These are phyloP conservation scores for Tipula unca DNA, from an alignment of 2,888 invertebrate genomes.

Conservation along the genomic window DNA sequence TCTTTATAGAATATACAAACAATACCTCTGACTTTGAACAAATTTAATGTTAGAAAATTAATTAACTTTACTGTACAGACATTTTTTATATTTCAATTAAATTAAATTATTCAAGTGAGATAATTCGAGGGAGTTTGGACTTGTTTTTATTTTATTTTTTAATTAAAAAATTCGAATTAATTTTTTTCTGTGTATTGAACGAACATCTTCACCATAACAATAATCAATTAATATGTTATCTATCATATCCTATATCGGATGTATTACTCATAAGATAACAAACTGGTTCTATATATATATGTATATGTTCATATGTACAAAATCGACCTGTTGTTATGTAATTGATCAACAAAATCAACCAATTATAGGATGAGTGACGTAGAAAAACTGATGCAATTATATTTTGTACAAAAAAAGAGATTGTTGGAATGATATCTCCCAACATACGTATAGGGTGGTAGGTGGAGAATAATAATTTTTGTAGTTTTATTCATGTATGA, in stretches of 20 bases:
- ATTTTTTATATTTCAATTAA: neutral
- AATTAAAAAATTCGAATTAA: neutral
- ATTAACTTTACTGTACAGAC: neutral
- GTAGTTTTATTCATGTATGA: neutral
- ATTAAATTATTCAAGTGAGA: neutral
- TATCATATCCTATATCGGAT: neutral
- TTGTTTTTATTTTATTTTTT: neutral
- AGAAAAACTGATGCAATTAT: no score
- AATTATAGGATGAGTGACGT: neutral
- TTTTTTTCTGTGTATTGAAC: neutral
- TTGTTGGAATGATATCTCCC: no score
- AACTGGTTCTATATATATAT: neutral
- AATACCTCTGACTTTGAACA: no score
- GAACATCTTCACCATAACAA: neutral
- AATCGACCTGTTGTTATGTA: neutral
- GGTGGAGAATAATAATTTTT: no score
- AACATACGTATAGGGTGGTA: no score
- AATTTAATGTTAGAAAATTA: neutral
- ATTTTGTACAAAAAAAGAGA: no score
- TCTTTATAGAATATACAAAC: neutral
- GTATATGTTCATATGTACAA: no score
- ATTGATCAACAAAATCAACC: neutral
- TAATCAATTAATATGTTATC: neutral
- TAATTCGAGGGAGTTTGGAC: neutral
- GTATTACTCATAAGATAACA: neutral